Conservation (phyloP, 2,113 vertebrate genomes). For the Macquaria australasica region DNA sequence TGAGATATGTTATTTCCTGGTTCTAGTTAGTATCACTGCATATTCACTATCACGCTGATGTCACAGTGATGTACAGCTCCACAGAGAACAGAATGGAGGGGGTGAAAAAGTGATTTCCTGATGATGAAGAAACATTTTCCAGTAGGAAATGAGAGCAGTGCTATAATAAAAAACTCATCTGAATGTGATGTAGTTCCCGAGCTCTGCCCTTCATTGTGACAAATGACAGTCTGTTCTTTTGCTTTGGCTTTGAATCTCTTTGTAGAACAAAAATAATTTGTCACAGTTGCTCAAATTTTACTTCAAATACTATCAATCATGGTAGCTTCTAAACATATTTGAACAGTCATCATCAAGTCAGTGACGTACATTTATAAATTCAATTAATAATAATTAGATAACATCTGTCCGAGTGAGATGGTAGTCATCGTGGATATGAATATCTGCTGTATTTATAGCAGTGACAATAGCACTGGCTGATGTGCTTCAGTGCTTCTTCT, state of each 20-base stretch:
- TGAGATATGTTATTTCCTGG: constrained; percentile 17
- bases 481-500: not conserved
- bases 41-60: not conserved
- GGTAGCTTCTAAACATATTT: not conserved
- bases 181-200: constrained; percentile 15
- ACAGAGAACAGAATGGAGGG: not conserved
- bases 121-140: constrained; percentile 27
- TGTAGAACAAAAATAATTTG: not conserved
- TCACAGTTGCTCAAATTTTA: not conserved
- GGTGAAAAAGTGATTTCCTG: constrained; percentile 11
- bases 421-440: not conserved
- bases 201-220: constrained; percentile 12
- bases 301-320: not conserved
- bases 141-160: constrained; percentile 10
- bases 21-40: constrained; percentile 2
- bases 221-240: not conserved
- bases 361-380: not conserved
- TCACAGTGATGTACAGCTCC: constrained; percentile 2
- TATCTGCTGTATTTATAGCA: constrained; percentile 11
- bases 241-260: not conserved
- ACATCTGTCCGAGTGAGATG: not conserved
- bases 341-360: not conserved
- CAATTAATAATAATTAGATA: not conserved
- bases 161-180: constrained; percentile 37
- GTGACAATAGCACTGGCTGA: too few relatives aligned